Base-by-base conservation (phyloP, 2,888 invertebrate genomes). In the Agelastica alni region DNA sequence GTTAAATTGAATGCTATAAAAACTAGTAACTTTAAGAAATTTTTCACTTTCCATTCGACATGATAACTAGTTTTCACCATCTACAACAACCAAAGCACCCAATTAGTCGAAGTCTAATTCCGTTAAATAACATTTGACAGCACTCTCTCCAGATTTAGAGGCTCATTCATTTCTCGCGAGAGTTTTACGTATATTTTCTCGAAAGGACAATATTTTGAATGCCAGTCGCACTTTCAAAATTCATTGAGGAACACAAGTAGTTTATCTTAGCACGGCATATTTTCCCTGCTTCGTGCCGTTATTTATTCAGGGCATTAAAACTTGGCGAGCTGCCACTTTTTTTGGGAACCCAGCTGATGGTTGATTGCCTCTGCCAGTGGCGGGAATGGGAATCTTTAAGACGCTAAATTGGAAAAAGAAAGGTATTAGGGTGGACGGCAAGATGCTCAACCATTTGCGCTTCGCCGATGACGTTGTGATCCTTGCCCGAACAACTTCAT, bases 241-340 rank as follows among this genome's bases (percentile, higher is more conserved):
- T 67, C 67, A 67, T 67, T 66, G 66, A 65, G 58, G 57, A 62
- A 63, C 56, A 65, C 67, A 65, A 61, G 60, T 61, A 61, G 62
- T 67, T 65, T 62, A 66, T 67, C 63, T 64, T 62, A 46, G 37
- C 28, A 14, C 46, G 17, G 46, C 46, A 26, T 46, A 46, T 46
- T n/a, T n/a, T 46, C 16, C 37, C 22, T 12, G 26, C 18, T 44
- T 31, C 12, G 20, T 16, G 42, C 10, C n/a, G 20, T 42, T 39
- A 39, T 39, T 32, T 43, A 51, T 51, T 51, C 26, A 22, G 17
- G 34, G 43, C 51, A 51, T 43, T 51, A 34, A 20, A 22, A 26
- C 34, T 43, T 51, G 51, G 42, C 42, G 34, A 43, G 32, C 26
- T 51, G 51, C 43, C 51, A 51, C 43, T 32, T 43, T 46, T 34